A percentile compares a stretch with the other conserved stretches of the same genome.
Evolutionary conservation across 2,113 vertebrate genomes (phyloP).

Genomic region (Eublepharis macularius): DNA sequence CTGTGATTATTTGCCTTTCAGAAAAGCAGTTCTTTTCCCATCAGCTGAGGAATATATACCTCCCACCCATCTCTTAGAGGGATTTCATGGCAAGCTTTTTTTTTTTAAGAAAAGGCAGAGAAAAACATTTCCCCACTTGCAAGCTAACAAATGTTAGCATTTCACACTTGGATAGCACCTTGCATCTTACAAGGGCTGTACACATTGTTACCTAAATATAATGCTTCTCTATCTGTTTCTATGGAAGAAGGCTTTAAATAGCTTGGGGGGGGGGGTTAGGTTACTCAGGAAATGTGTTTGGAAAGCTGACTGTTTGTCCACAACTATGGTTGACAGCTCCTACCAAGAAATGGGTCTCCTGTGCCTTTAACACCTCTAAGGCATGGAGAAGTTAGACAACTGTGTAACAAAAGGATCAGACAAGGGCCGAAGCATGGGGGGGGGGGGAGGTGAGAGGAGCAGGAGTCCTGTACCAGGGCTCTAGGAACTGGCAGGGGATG

Average conservation of each 20-base stretch:
- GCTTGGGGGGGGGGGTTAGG: constrained; percentile 3
- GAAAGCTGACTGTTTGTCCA: neutral
- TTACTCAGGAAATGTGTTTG: constrained; percentile 33
- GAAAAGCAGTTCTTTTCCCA: constrained; percentile 35
- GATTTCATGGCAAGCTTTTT: constrained; percentile 5
- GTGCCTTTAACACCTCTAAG: neutral
- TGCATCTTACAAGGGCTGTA: constrained; percentile 55
- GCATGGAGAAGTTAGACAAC: neutral
- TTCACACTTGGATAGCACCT: constrained; percentile 33
- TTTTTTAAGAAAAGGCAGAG: neutral
- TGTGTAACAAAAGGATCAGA: too few relatives aligned
- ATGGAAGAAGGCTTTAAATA: constrained; percentile 13
- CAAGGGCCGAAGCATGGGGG: too few relatives aligned
- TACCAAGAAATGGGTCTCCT: neutral
- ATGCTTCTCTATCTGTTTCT: constrained; percentile 31
- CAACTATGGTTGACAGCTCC: neutral
- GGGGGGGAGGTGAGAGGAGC: too few relatives aligned
- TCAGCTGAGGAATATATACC: constrained; percentile 11
- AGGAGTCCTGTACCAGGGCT: too few relatives aligned
- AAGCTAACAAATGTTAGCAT: constrained; percentile 14
- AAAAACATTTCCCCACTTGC: constrained; percentile 30
- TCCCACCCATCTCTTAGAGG: constrained; percentile 35
- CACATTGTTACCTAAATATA: constrained; percentile 26
- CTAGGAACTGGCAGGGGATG: too few relatives aligned
- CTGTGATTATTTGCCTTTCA: constrained; percentile 67